A percentile compares a stretch with the other conserved stretches of the same genome.
phyloP scores from a whole-genome alignment of 2,113 vertebrate species.

The Probosciger aterrimus region DNA sequence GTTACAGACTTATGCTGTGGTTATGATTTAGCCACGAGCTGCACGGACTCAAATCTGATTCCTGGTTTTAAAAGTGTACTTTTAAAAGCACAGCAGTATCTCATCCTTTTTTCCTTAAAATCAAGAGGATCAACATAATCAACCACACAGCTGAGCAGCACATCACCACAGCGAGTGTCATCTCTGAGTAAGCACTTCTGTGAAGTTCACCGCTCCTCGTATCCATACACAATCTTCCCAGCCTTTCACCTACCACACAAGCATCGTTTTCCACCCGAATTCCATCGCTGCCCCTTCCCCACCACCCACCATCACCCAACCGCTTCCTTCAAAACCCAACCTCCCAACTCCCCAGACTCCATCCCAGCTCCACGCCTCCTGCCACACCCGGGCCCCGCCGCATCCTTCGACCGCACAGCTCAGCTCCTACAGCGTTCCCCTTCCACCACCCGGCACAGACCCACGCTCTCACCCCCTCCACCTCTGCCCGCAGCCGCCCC shows the following conservation, averaged over 20 bases:
- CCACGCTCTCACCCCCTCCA: not conserved
- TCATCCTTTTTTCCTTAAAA: not conserved
- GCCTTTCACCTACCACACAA: not conserved
- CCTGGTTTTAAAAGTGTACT: not conserved
- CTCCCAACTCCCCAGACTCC: not conserved
- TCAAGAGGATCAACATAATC: not conserved
- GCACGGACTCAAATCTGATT: not conserved
- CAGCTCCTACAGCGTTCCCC: not conserved
- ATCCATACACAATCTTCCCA: not conserved
- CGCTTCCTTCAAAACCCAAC: not conserved
- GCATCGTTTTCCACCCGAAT: fast-evolving
- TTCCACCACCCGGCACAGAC: not conserved
- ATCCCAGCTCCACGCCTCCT: not conserved
- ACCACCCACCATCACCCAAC: not conserved
- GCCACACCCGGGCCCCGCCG: not conserved
- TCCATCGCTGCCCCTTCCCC: not conserved
- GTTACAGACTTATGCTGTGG: not conserved
- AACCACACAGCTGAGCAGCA: not conserved
- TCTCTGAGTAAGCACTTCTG: not conserved
- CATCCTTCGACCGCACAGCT: not conserved
- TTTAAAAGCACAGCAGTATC: not conserved
- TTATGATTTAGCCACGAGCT: not conserved
- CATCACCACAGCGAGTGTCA: fast-evolving
- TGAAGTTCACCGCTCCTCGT: not conserved
- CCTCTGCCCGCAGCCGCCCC: not conserved